A percentile compares a stretch with the other conserved stretches of the same genome.
Evolutionary conservation across 2,113 vertebrate species (phyloP).

Genomic region (Corydoras sp.): DNA sequence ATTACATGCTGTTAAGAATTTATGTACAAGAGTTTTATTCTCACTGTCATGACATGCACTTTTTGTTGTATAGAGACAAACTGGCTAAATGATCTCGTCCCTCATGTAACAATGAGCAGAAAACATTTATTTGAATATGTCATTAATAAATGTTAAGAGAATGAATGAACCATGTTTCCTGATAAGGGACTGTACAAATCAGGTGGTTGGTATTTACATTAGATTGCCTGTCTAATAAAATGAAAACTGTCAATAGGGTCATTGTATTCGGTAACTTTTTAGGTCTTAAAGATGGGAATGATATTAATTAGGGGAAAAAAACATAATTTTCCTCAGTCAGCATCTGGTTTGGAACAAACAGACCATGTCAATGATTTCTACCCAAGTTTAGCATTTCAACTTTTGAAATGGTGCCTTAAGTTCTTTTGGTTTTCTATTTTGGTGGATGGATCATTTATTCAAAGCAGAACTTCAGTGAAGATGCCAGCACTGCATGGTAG

Average conservation of each 20-base stretch:
- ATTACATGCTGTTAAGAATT: background rate
- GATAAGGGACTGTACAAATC: too few species aligned
- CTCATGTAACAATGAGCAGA: too few species aligned
- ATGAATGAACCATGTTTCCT: too few species aligned
- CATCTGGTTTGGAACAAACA: conserved; percentile 12
- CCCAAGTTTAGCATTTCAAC: conserved; percentile 16
- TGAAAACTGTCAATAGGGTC: too few species aligned
- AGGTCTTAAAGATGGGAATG: background rate
- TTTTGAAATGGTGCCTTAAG: conserved; percentile 3
- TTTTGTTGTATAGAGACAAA: too few species aligned
- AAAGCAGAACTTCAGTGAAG: conserved; percentile 6
- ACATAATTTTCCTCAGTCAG: conserved; percentile 18
- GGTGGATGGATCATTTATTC: conserved; percentile 13
- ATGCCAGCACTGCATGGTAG: conserved; percentile 1
- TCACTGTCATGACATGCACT: too few species aligned
- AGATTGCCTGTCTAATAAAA: too few species aligned
- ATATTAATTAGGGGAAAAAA: background rate
- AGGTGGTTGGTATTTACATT: too few species aligned
- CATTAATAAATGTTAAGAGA: too few species aligned
- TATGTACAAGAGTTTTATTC: too few species aligned
- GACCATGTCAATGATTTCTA: conserved; percentile 19
- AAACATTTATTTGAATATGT: too few species aligned
- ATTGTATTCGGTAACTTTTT: background rate
- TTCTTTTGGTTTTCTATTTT: conserved; percentile 12
- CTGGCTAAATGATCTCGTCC: too few species aligned